Evolutionary conservation across 2,888 invertebrate genomes (phyloP).

Genomic region (Drosophila fungiperda): DNA sequence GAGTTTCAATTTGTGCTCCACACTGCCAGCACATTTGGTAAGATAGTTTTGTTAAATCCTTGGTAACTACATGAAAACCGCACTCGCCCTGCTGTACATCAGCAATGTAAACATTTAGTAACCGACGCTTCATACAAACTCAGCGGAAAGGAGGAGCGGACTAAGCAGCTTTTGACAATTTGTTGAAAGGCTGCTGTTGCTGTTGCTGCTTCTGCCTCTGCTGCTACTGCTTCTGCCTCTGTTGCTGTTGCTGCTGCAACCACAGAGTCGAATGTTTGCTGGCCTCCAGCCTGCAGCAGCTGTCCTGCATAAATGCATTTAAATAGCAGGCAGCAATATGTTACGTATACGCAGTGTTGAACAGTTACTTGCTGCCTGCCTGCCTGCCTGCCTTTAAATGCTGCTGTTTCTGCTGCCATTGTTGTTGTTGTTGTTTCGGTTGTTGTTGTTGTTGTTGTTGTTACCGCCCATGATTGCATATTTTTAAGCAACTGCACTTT

Average conservation of each 20-base stretch:
- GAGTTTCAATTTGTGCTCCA: constrained; percentile 37
- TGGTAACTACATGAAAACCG: constrained; percentile 33
- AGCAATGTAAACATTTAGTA: constrained; percentile 50
- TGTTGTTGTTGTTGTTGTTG: constrained; percentile 42
- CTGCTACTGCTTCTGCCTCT: constrained; percentile 6
- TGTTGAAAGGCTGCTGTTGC: constrained; percentile 59
- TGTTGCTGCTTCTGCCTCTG: constrained; percentile 8
- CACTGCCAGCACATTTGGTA: constrained; percentile 20
- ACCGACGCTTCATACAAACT: constrained; percentile 37
- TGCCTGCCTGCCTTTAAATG: constrained; percentile 16
- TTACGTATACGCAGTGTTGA: constrained; percentile 69
- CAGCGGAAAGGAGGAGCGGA: constrained; percentile 9
- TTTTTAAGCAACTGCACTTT: constrained; percentile 72
- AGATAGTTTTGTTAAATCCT: constrained; percentile 58
- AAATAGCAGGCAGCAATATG: constrained; percentile 73
- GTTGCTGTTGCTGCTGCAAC: constrained; percentile 31
- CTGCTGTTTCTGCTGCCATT: constrained; percentile 4
- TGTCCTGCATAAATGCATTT: constrained; percentile 74
- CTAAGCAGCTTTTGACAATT: constrained; percentile 76
- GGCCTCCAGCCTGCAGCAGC: constrained; percentile 27
- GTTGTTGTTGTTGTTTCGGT: constrained; percentile 15
- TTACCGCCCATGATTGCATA: constrained; percentile 70
- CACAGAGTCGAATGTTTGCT: constrained; percentile 26
- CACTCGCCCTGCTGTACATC: constrained; percentile 25
- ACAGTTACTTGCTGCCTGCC: constrained; percentile 20